phyloP scores from a whole-genome alignment of 2,888 invertebrate species.

The Volucella inflata region DNA sequence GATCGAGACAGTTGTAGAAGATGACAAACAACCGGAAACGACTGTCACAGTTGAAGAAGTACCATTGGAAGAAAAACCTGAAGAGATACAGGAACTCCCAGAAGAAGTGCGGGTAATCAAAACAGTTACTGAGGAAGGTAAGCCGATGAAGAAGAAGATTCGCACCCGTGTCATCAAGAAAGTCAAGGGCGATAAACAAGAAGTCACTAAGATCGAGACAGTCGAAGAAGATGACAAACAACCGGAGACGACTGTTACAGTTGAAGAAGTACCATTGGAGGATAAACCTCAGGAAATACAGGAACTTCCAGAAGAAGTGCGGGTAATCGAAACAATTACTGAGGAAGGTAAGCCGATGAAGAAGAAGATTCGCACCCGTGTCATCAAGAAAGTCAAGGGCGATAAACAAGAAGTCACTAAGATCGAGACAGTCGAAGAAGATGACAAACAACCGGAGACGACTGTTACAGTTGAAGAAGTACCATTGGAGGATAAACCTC shows the following conservation, averaged over 20 bases:
- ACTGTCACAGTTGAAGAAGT: slow-evolving; percentile 28
- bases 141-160: slow-evolving; percentile 20
- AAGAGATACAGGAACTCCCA: slow-evolving; percentile 16
- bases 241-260: slow-evolving; percentile 22
- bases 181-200: slow-evolving; percentile 24
- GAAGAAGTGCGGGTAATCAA: slow-evolving; percentile 22
- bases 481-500: slow-evolving; percentile 7
- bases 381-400: slow-evolving; percentile 20
- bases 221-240: slow-evolving; percentile 24
- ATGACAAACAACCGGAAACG: slow-evolving; percentile 35
- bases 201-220: slow-evolving; percentile 23
- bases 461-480: slow-evolving; percentile 25
- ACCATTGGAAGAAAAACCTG: slow-evolving; percentile 19
- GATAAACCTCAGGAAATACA: slow-evolving; percentile 2
- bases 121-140: slow-evolving; percentile 16
- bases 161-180: slow-evolving; percentile 23
- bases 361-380: slow-evolving; percentile 18
- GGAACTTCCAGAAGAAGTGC: slow-evolving; percentile 21
- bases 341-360: slow-evolving; percentile 31
- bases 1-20: slow-evolving; percentile 32
- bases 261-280: slow-evolving; percentile 18
- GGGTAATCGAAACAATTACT: slow-evolving; percentile 2
- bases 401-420: slow-evolving; percentile 36
- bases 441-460: slow-evolving; percentile 23
- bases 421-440: slow-evolving; percentile 24